Evolutionary conservation across 2,113 vertebrate genomes (phyloP), one percentile per base, ranked within the genome.

Genomic region (Todiramphus chloris): DNA sequence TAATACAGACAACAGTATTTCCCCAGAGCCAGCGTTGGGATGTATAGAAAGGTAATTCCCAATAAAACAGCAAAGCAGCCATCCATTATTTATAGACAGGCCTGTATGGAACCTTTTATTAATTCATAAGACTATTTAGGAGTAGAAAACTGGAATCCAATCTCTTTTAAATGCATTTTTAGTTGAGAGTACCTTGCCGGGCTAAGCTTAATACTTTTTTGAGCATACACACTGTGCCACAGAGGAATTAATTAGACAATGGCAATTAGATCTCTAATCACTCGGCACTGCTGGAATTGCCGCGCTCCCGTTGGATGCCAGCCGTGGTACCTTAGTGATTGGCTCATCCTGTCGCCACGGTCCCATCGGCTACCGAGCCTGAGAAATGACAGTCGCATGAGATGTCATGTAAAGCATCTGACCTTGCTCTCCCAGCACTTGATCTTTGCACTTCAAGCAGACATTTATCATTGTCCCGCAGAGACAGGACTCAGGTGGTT

Each of bases 391-490:
- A 96, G 97, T 83, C 96, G 80, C 97, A 72, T 97, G 95, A 98
- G 97, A 97, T 97, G 97, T 97, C 96, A 46, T 97, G 97, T 97
- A 98, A 94, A 98, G 97, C 97, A 91, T 97, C 97, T 98, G 98
- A 98, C 98, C 98, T 97, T 97, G 58, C 83, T 96, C 97, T 97
- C 96, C 89, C 50, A 96, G 96, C 88, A 97, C 96, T 98, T 98
- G 98, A 97, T 98, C 98, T 98, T 92, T 98, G 97, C 95, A 97
- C 97, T 93, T 96, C 93, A 94, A 88, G 95, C 2, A 6, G 95
- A 93, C 96, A 97, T 98, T 98, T 93, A 96, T 98, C 97, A 97
- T 60, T 92, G 94, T 97, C 97, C 87, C 94, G 87, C 64, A 83
- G 92, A 94, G 93, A 96, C 94, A 94, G 94, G 94, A 94, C 96